phyloP scores from a whole-genome alignment of 2,113 vertebrate genomes.

The Sclerurus mexicanus region DNA sequence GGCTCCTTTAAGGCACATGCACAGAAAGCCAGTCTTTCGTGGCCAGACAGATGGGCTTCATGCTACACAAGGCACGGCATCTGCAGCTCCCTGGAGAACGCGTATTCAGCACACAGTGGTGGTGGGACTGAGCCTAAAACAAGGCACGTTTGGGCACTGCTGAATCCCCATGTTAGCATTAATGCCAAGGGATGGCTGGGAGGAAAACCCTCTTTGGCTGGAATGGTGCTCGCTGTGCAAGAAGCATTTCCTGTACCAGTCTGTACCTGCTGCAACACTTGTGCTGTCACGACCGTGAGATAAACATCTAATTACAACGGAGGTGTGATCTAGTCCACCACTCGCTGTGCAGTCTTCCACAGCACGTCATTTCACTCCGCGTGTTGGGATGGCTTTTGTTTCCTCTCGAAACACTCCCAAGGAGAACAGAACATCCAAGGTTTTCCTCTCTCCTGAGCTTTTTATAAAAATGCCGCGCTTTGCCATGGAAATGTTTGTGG shows the following conservation, averaged over 20 bases:
- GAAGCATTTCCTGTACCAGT: not conserved
- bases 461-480: slow-evolving; percentile 7
- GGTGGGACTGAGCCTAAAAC: not conserved
- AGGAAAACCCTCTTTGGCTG: not conserved
- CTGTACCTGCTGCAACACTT: not conserved
- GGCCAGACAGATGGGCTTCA: not conserved
- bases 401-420: not conserved
- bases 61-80: not conserved
- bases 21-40: accelerated
- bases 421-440: not conserved
- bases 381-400: not conserved
- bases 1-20: not conserved
- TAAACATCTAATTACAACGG: not conserved
- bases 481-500: not conserved
- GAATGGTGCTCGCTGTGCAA: not conserved
- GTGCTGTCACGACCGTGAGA: not conserved
- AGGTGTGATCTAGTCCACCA: not conserved
- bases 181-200: not conserved
- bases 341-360: not conserved
- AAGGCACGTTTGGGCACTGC: not conserved
- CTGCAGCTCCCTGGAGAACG: not conserved
- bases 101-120: not conserved
- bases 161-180: not conserved
- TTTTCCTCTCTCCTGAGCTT: not conserved
- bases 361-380: not conserved